Evolutionary conservation across 1,140 invertebrate species (phyloP), one percentile per base, ranked within the genome.

Genomic region (Tyrophagus putrescentiae): DNA sequence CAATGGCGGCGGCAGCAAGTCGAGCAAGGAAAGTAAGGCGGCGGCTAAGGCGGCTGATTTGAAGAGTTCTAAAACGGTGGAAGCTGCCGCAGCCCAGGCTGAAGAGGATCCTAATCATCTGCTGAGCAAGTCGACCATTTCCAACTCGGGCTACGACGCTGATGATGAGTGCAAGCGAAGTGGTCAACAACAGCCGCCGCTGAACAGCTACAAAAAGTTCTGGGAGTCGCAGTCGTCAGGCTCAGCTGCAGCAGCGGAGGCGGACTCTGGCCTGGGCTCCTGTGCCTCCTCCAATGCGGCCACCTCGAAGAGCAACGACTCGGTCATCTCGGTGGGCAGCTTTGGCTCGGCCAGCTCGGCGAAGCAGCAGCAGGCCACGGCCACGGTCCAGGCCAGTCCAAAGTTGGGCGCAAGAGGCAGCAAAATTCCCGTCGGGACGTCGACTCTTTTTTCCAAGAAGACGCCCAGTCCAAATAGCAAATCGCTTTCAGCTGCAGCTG

Each of bases 121-220:
- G 27, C 11, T 54, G 31, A 54, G 9, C 13, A 54, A 58, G 45
- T 42, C 33, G 25, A 32, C 52, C 23, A 48, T 41, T 7, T 60
- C 36, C 9, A 13, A 60, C 11, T 60, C 52, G 13, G 59, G 44
- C 3, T 52, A 60, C 25, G 44, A 60, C 28, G 48, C 44, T 4
- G 59, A 60, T 28, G 67, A 72, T 60, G 76, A 73, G 3, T 85
- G 88, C 67, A 92, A 92, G 62, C 56, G 87, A n/a, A 81, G 84
- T 52, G 91, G 87, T 70, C n/a, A n/a, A n/a, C n/a, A n/a, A n/a
- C 90, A 87, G 32, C 87, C 88, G 53, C 90, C 87, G 72, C 92
- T 94, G 68, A 89, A 82, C 70, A 92, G 84, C 70, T 76, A 93
- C 64, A 92, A 91, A 69, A 89, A 88, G 72, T 72, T 93, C 27